Percentiles rank a stretch among this genome's conserved stretches.
These are phyloP conservation scores for Rhagoletis zephyria DNA, from an alignment of 1,140 invertebrate species.

Conservation along the genomic window DNA sequence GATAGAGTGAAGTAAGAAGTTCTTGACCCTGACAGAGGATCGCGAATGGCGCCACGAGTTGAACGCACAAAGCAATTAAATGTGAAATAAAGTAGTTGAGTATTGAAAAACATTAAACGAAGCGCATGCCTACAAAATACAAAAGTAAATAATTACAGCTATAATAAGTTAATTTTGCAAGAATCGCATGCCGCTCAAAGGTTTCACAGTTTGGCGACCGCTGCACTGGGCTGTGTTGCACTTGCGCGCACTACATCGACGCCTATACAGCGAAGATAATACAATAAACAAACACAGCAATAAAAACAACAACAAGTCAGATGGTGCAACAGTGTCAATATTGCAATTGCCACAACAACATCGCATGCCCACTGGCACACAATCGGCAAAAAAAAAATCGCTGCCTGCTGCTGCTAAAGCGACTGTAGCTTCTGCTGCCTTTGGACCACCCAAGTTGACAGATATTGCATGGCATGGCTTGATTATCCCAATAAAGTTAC, in stretches of 20 bases:
- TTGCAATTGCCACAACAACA: constrained; percentile 4
- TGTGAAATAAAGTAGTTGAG: neutral
- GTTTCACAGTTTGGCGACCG: neutral
- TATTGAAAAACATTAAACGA: neutral
- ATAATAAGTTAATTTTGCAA: constrained; percentile 13
- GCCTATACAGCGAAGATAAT: neutral
- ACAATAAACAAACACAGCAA: constrained; percentile 29
- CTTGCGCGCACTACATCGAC: neutral
- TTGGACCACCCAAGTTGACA: constrained; percentile 72
- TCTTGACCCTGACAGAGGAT: neutral
- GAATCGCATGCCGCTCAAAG: neutral
- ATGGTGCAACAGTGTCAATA: constrained; percentile 32
- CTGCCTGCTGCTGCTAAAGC: neutral
- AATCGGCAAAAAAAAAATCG: neutral
- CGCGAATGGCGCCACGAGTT: neutral
- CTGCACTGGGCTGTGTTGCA: neutral
- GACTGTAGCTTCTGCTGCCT: neutral
- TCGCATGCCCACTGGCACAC: neutral
- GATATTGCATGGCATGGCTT: constrained; percentile 60
- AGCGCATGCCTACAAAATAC: neutral
- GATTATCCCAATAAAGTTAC: neutral
- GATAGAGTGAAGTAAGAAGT: neutral
- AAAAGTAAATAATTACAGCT: neutral
- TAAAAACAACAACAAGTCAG: constrained; percentile 10
- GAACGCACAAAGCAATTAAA: constrained; percentile 14